Evolutionary conservation across 2,797 vertebrate genomes (phyloP).

Genomic region (Crocodylus rhombifer): DNA sequence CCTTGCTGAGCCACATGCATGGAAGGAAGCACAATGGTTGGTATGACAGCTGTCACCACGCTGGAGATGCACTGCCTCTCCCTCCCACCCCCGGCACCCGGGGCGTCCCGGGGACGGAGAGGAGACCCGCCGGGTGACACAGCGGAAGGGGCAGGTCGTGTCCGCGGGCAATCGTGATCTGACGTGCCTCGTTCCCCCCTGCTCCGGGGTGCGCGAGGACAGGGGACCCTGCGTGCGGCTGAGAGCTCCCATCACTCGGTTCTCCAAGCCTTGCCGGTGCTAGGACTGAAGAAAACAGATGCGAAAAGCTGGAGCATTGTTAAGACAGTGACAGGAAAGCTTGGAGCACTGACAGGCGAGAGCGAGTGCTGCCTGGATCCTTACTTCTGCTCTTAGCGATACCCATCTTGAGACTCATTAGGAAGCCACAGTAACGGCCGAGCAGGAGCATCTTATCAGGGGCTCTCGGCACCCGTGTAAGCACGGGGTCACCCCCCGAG

Average conservation of each 20-base stretch:
- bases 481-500: background rate
- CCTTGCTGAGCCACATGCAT: background rate
- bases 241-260: background rate
- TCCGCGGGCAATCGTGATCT: background rate
- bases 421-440: background rate
- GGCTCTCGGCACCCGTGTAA: background rate
- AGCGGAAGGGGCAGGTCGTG: background rate
- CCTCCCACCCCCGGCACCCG: background rate
- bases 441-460: background rate
- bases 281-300: background rate
- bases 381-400: background rate
- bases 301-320: background rate
- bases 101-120: background rate
- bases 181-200: background rate
- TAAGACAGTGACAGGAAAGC: background rate
- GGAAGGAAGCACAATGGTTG: background rate
- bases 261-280: background rate
- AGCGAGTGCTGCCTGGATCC: background rate
- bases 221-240: background rate
- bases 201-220: background rate
- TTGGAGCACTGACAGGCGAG: background rate
- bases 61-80: background rate
- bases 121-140: background rate
- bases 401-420: background rate
- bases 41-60: background rate